Evolutionary conservation across 2,888 invertebrate species (phyloP).

Genomic region (Tubulanus polymorphus): DNA sequence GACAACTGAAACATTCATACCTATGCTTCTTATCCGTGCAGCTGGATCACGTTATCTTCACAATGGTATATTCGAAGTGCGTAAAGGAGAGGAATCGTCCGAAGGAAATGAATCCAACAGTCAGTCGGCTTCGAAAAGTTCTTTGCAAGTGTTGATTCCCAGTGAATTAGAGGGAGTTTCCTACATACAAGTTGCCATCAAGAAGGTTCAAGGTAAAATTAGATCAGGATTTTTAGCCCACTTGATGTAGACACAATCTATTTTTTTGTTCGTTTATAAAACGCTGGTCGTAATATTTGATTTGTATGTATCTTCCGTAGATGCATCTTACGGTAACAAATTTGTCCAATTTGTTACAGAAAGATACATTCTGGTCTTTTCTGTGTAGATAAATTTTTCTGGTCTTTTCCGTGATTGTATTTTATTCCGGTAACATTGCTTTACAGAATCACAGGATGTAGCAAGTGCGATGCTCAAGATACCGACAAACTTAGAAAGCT

Average conservation of each 20-base stretch:
- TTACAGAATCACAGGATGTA: conserved; percentile 40
- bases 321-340: too few species aligned
- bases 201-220: conserved; percentile 66
- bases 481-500: conserved; percentile 32
- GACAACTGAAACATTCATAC: too few species aligned
- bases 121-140: conserved; percentile 54
- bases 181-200: conserved; percentile 91
- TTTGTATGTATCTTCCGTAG: too few species aligned
- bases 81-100: conserved; percentile 80
- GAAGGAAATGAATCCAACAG: too few species aligned
- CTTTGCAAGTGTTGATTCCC: conserved; percentile 85
- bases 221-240: too few species aligned
- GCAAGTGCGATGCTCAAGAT: conserved; percentile 41
- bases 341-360: too few species aligned
- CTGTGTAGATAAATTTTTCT: not conserved
- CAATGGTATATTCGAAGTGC: conserved; percentile 92
- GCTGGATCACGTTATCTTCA: conserved; percentile 92
- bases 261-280: too few species aligned
- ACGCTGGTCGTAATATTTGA: too few species aligned
- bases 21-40: too few species aligned
- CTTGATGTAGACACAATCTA: too few species aligned
- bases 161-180: conserved; percentile 93
- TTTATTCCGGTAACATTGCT: not conserved
- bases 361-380: too few species aligned
- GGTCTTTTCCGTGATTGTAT: not conserved